These are phyloP conservation scores for Oscarella lobularis DNA, from an alignment of 37 sponge, comb jelly and placozoan species.

Conservation along the genomic window DNA sequence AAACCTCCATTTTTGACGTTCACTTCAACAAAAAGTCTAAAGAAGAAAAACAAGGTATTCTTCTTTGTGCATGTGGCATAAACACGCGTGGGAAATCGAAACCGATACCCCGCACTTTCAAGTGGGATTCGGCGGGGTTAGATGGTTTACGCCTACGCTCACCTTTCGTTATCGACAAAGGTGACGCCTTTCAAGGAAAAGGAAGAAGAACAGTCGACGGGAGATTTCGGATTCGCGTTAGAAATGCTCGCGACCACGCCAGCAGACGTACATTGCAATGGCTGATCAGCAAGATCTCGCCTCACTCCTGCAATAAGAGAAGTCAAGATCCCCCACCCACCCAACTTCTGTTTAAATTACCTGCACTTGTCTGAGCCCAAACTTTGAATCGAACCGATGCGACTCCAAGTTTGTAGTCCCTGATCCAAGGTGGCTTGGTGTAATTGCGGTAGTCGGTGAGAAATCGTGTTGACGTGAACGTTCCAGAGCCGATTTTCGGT, in stretches of 20 bases:
- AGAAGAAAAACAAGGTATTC: too few species aligned
- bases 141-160: too few species aligned
- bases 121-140: too few species aligned
- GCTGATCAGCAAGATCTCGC: too few species aligned
- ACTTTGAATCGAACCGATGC: too few species aligned
- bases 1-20: conserved; percentile 38
- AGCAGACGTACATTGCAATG: not conserved
- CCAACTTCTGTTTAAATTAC: too few species aligned
- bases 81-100: too few species aligned
- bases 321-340: too few species aligned
- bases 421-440: not conserved
- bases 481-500: not conserved
- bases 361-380: too few species aligned
- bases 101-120: too few species aligned
- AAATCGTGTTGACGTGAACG: not conserved
- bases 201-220: not conserved
- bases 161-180: not conserved
- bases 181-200: not conserved
- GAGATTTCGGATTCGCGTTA: not conserved
- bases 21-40: not conserved
- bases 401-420: not conserved
- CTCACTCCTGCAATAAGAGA: too few species aligned
- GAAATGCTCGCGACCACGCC: not conserved
- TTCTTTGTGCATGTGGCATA: too few species aligned
- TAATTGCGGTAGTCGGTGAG: not conserved